phyloP scores from a whole-genome alignment of 2,113 vertebrate genomes.

The Nothocercus nigrocapillus region DNA sequence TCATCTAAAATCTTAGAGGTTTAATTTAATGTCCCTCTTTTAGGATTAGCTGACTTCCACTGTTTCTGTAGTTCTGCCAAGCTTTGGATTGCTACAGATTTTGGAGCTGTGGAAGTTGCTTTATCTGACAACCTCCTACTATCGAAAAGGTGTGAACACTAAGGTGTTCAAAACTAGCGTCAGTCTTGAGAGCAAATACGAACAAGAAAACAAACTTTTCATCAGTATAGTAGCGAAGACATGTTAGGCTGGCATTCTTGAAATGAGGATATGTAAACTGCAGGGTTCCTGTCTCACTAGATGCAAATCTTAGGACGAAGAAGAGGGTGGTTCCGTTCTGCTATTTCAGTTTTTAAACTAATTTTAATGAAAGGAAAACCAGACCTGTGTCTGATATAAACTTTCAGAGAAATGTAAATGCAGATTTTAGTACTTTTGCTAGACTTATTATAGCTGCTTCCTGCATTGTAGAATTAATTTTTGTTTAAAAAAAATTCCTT shows the following conservation, averaged over 20 bases:
- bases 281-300: neutral
- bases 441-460: neutral
- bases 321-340: neutral
- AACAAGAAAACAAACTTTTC: neutral
- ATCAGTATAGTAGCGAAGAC: accelerated
- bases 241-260: neutral
- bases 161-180: neutral
- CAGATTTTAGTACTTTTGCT: neutral
- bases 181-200: neutral
- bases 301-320: accelerated
- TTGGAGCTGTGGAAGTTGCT: neutral
- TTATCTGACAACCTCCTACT: neutral
- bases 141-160: accelerated
- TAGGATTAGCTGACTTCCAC: neutral
- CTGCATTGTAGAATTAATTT: neutral
- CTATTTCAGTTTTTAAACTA: neutral
- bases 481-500: neutral
- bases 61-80: neutral
- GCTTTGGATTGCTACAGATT: neutral
- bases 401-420: neutral
- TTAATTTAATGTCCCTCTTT: neutral
- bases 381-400: accelerated
- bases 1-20: neutral
- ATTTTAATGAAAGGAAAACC: neutral
- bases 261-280: accelerated